Percentiles rank a stretch among this genome's conserved stretches.
These are phyloP conservation scores for Hydrotaea cyrtoneurina DNA, from an alignment of 2,888 invertebrate genomes.

Conservation along the genomic window DNA sequence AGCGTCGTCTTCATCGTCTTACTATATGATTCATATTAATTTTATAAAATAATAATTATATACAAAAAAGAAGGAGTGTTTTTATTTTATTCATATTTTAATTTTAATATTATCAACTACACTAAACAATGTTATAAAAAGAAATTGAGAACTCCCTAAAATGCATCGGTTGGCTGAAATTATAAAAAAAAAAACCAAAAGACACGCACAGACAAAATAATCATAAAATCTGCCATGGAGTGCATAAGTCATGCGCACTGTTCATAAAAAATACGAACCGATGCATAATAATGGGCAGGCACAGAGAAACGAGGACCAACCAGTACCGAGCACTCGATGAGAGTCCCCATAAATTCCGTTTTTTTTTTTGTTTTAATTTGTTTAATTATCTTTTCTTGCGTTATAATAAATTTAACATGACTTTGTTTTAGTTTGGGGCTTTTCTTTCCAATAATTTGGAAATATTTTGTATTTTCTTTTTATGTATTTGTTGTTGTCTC, in stretches of 20 bases:
- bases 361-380: constrained; percentile 57
- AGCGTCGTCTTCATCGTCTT: constrained; percentile 64
- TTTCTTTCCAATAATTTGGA: background rate
- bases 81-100: constrained; percentile 59
- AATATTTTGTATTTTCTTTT: constrained; percentile 11
- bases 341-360: constrained; percentile 36
- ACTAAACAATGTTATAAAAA: constrained; percentile 74
- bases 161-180: background rate
- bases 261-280: too few species aligned
- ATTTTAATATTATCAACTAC: constrained; percentile 74
- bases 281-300: too few species aligned
- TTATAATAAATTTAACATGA: constrained; percentile 66
- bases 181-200: too few species aligned
- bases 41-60: constrained; percentile 41
- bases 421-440: constrained; percentile 49
- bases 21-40: constrained; percentile 63
- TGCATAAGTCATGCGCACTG: too few species aligned
- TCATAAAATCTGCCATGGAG: background rate
- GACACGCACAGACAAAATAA: background rate
- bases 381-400: constrained; percentile 67
- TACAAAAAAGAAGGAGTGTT: constrained; percentile 67
- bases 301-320: constrained; percentile 31
- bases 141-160: constrained; percentile 31
- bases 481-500: constrained; percentile 44
- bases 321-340: background rate